phyloP scores from a whole-genome alignment of 2,113 vertebrate genomes.

The Aleadryas rufinucha region DNA sequence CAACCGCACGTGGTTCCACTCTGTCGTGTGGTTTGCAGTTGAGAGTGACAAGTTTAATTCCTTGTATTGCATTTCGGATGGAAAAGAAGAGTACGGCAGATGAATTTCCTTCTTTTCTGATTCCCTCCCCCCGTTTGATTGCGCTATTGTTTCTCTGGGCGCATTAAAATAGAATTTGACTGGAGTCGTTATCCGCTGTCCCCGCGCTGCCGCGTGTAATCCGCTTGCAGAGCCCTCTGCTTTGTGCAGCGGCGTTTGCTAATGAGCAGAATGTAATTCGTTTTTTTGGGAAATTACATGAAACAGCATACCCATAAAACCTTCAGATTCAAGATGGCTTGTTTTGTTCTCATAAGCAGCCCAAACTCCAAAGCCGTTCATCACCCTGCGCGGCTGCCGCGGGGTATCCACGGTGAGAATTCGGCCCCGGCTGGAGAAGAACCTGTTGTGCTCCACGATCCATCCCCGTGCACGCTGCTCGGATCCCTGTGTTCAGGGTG shows the following conservation, averaged over 20 bases:
- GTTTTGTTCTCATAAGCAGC: slow-evolving; percentile 80
- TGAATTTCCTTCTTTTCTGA: neutral
- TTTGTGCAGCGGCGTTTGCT: slow-evolving; percentile 24
- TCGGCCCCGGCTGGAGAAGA: neutral
- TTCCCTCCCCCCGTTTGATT: neutral
- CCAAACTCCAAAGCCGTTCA: slow-evolving; percentile 74
- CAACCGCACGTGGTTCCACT: neutral
- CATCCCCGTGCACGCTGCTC: neutral
- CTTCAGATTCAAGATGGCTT: slow-evolving; percentile 77
- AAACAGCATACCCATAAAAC: slow-evolving; percentile 69
- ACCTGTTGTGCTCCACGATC: slow-evolving; percentile 62
- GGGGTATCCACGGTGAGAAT: rapidly evolving
- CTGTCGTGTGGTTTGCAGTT: neutral
- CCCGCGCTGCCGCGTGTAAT: neutral
- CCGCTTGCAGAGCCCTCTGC: neutral
- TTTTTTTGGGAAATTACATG: slow-evolving; percentile 20
- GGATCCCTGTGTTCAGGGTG: neutral
- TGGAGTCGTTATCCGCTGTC: neutral
- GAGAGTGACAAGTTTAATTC: neutral
- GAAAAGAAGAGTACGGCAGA: neutral
- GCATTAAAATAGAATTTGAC: neutral
- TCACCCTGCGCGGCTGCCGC: slow-evolving; percentile 66
- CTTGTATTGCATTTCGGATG: neutral
- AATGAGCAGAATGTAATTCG: slow-evolving; percentile 28
- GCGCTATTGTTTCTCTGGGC: neutral